These are phyloP conservation scores for Esox lucius DNA, from an alignment of 2,797 vertebrate species.

Conservation along the genomic window DNA sequence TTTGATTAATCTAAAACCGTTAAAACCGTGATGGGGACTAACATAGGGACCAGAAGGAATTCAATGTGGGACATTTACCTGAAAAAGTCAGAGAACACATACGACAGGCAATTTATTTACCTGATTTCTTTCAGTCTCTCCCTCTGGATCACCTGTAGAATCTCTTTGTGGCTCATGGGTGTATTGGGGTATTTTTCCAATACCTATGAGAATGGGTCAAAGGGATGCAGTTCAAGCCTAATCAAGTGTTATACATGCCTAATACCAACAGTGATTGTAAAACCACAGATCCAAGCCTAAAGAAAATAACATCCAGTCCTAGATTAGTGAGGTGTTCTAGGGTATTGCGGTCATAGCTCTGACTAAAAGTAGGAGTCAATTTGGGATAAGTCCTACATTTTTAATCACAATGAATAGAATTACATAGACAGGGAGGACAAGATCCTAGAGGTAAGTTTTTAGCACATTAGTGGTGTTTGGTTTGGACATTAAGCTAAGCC, in stretches of 20 bases:
- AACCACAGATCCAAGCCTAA: neutral
- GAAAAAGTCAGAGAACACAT: neutral
- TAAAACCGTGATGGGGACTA: neutral
- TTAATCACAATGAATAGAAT: neutral
- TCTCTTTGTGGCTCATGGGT: constrained; percentile 99
- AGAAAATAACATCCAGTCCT: neutral
- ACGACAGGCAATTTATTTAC: constrained; percentile 66
- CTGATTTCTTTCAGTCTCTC: constrained; percentile 98
- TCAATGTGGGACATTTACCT: neutral
- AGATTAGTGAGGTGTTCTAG: neutral
- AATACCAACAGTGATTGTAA: neutral
- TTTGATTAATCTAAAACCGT: no score
- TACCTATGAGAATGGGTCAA: constrained; percentile 76
- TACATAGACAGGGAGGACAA: neutral
- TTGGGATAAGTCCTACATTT: neutral
- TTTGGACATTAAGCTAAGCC: neutral
- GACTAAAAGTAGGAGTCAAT: neutral
- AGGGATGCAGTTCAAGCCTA: neutral
- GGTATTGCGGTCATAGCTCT: neutral
- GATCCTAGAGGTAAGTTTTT: neutral
- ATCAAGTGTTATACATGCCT: neutral
- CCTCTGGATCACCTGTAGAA: constrained; percentile 97
- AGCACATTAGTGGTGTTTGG: neutral
- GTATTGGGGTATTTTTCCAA: constrained; percentile 98
- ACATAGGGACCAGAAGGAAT: neutral